A percentile compares a stretch with the other conserved stretches of the same genome.
These are phyloP conservation scores for Pangasius sanitwongsei DNA, from an alignment of 2,797 vertebrate species.

Conservation along the genomic window DNA sequence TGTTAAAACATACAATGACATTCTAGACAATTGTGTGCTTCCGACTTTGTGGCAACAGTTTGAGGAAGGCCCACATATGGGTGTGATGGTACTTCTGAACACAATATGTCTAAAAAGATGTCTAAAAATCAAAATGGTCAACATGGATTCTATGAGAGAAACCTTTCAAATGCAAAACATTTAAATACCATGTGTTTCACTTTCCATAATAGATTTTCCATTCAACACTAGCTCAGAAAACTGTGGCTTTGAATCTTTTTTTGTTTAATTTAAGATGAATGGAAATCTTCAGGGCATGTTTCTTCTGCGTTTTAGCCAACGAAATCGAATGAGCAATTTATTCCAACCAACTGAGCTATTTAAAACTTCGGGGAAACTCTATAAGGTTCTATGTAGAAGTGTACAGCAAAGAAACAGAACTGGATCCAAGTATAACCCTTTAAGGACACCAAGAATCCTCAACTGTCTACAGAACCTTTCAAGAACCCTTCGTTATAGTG, in stretches of 20 bases:
- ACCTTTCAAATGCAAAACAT: not conserved
- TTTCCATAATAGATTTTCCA: not conserved
- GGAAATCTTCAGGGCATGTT: not conserved
- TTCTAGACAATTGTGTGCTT: not conserved
- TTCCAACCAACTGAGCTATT: not conserved
- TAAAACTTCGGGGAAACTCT: not conserved
- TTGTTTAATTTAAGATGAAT: not conserved
- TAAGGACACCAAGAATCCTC: too few relatives aligned
- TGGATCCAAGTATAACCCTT: not conserved
- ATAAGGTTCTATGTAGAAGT: not conserved
- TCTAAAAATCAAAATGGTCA: not conserved
- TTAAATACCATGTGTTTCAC: not conserved
- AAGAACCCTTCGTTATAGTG: not conserved
- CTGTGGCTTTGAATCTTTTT: not conserved
- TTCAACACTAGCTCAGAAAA: not conserved
- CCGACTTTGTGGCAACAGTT: not conserved
- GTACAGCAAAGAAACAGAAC: not conserved
- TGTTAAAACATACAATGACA: not conserved
- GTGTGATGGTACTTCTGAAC: not conserved
- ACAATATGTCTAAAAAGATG: not conserved
- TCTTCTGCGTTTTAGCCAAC: not conserved
- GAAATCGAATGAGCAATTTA: not conserved
- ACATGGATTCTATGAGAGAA: not conserved
- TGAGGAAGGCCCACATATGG: not conserved
- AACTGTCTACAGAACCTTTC: not conserved